Evolutionary conservation across 30 jellyfish, hydroid and myxozoan genomes (phyloP), one percentile per base, ranked within the genome.

Genomic region (Aurelia sp.): DNA sequence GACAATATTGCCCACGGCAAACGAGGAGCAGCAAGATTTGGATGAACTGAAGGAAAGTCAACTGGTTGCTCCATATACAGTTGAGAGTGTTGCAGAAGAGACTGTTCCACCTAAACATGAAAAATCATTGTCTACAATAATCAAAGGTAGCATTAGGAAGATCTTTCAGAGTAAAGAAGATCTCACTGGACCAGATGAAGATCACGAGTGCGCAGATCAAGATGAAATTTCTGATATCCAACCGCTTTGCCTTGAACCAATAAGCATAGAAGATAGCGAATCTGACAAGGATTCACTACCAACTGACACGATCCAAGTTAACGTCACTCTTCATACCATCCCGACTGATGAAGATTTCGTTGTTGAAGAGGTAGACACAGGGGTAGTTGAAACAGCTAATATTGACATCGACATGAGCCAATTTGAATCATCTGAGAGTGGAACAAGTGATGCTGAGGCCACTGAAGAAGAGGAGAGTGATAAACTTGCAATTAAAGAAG

Each of bases 361-460:
- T 13, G 23, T 13, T 3, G 69, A 59, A 13, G 69, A 17, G 79
- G 33, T 17, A 40, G 79, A 69, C 33, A 17, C 12, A n/a, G 79
- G 57, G 23, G 64, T 27, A 33, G 79, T 21, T 4, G 79, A 69
- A 20, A 69, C 79, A 33, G 79, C 19, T 17, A 79, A 27, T 13
- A 13, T 69, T 50, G 61, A 69, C 15, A 22, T 68, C 40, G 35
- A 63, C 11, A 8, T 64, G 35, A 17, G 41, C 35, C 52, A 64
- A 37, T 21, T 22, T 17, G 57, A 64, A 17, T 13, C 55, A 0
- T 44, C 16, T 2, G 79, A 69, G 11, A 55, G 10, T 4, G 79
- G 35, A 4, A 55, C 7, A 12, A 22, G 61, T n/a, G 19, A 22
- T 7, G 50, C 17, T 1, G 73, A 30, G 3, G 4, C 13, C 23